Base-by-base conservation (phyloP, 2,888 invertebrate genomes). In the Lithophane socia region DNA sequence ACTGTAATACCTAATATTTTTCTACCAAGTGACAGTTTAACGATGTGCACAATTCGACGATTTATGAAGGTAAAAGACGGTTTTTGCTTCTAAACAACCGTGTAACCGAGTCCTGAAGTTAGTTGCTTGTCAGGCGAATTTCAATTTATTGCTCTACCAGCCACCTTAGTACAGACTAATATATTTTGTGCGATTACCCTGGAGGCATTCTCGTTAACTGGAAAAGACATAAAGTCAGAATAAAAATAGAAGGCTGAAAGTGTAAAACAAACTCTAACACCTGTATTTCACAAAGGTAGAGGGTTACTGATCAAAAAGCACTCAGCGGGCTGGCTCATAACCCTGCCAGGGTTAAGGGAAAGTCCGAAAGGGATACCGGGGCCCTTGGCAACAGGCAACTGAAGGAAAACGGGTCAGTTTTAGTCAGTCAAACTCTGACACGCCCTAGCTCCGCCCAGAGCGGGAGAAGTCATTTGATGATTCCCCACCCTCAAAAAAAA, bases 111-210 rank as follows among this genome's bases (percentile, higher is more conserved):
- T 10, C 44, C 44, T 44, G 44, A 9, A 44, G 44, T 44, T 37
- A 37, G 44, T 44, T 44, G 44, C 44, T 44, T 67, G 44, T 47
- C 64, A 44, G 42, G 60, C 3, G 21, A 73, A 73, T 73, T 79
- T 49, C 58, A 80, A 79, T 79, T 79, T 79, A 72, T 63, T 79
- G 79, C 66, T 79, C 5, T 61, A 67, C n/a, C 71, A 71, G 42
- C 37, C 56, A 56, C 61, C 67, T 78, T 60, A 52, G 52, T 37
- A 37, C 42, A 54, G 37, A 16, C 24, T 60, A 73, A 79, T 80
- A 52, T 64, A 21, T 37, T 64, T n/a, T 24, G 44, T 9, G 37
- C 37, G 37, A 37, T 68, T 18, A 77, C 68, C 58, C 58, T 3
- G 24, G 37, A 65, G 58, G 24, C 10, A 52, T 65, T 73, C 52